phyloP scores from a whole-genome alignment of 2,888 invertebrate genomes.

The Hydrotaea diabolus region DNA sequence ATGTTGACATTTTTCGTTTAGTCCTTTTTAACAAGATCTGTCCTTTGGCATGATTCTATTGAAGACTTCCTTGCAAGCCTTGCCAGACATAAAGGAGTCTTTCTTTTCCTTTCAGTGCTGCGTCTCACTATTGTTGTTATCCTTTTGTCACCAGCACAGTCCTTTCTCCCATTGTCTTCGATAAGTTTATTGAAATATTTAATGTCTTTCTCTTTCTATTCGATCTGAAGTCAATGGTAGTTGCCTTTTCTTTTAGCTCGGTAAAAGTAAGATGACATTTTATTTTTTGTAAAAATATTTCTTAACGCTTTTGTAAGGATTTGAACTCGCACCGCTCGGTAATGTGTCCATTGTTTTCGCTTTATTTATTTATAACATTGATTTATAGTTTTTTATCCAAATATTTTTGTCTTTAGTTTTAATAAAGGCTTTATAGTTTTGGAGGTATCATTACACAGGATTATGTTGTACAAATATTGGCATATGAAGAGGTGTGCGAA shows the following conservation, averaged over 20 bases:
- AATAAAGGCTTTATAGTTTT: conserved; percentile 27
- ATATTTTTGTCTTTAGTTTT: conserved; percentile 56
- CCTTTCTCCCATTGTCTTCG: neutral
- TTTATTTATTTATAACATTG: conserved; percentile 40
- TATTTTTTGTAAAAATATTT: neutral
- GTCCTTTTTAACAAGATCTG: conserved; percentile 16
- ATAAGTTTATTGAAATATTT: conserved; percentile 28
- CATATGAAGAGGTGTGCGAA: neutral
- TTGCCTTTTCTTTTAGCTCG: conserved; percentile 1
- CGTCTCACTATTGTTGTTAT: conserved; percentile 25
- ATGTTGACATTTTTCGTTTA: conserved; percentile 8
- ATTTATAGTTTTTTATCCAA: conserved; percentile 58
- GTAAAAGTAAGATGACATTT: conserved; percentile 28
- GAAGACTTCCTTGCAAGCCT: conserved; percentile 3
- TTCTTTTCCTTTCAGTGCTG: conserved; percentile 14
- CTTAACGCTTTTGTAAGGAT: neutral
- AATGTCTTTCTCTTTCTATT: conserved; percentile 15
- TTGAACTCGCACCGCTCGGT: neutral
- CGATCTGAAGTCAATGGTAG: conserved; percentile 22
- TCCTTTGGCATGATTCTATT: neutral
- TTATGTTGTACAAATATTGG: conserved; percentile 23
- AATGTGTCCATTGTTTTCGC: conserved; percentile 11
- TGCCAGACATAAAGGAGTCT: conserved; percentile 42
- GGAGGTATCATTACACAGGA: conserved; percentile 8
- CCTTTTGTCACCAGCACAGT: conserved; percentile 27